Base-by-base conservation (phyloP, 2,113 vertebrate species). In the Capreolus pygargus region DNA sequence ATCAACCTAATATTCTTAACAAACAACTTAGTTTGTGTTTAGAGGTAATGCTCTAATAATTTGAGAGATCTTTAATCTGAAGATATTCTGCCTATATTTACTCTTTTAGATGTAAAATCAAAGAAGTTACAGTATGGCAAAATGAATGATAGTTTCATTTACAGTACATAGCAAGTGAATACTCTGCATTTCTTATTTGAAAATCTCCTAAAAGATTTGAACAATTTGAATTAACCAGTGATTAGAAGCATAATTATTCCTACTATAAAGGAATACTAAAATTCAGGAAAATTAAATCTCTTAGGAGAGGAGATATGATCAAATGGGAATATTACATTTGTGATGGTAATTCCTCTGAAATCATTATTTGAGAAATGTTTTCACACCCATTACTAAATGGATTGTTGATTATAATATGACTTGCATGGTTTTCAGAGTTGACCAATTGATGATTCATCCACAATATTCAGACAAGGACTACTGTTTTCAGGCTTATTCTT, bases 301-400 rank as follows among this genome's bases (percentile, higher is more conserved):
- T 92, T 91, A 28, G 14, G 28, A 93, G 15, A 60, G 8, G 21
- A 89, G 39, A 67, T 92, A 60, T 25, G 5, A 92, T 86, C 30
- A 50, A 82, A 27, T 19, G 10, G 28, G 3, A 92, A 92, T 45
- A 81, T 78, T 82, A 16, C 84, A 81, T 95, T 96, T 96, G n/a
- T 96, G 94, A 23, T 96, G 16, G 1, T 39, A 45, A 89, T 33
- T 30, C 2, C 87, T 94, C 84, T 96, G 11, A 86, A 98, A 98
- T 95, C 33, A 60, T 82, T 12, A 54, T 74, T 12, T 78, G 8
- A 60, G 83, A 88, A 97, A 95, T 27, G 47, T 9, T 92, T 64
- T 76, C 12, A 28, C 15, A 57, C 81, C 6, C 67, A 55, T 81
- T 54, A 43, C 52, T 79, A 70, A 97, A 89, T 97, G 45, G 12